phyloP scores from a whole-genome alignment of 2,888 invertebrate species.

The Catonia carolina region DNA sequence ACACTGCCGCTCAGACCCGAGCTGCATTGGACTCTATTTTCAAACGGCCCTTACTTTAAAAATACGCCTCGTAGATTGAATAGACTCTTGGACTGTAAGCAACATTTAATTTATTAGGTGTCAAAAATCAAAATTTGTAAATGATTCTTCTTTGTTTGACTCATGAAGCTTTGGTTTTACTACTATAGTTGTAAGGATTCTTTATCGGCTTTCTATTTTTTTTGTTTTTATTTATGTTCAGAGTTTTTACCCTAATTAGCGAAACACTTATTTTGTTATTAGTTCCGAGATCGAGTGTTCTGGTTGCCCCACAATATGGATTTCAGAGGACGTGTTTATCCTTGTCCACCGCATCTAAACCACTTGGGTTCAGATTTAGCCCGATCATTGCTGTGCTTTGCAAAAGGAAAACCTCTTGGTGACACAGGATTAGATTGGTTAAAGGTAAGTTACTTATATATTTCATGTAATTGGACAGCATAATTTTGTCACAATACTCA shows the following conservation, averaged over 20 bases:
- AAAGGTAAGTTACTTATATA: constrained; percentile 54
- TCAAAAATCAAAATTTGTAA: too few relatives aligned
- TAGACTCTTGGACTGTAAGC: too few relatives aligned
- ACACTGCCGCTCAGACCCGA: too few relatives aligned
- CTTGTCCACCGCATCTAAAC: constrained; percentile 91
- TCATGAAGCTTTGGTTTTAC: too few relatives aligned
- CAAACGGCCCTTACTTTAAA: too few relatives aligned
- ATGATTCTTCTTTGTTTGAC: too few relatives aligned
- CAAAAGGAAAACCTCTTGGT: constrained; percentile 73
- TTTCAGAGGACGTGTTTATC: constrained; percentile 95
- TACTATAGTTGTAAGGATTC: neutral
- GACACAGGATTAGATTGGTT: constrained; percentile 85
- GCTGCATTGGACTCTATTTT: too few relatives aligned
- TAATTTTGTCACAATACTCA: too few relatives aligned
- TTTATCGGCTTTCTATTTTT: constrained; percentile 7
- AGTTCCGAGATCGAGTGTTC: constrained; percentile 71
- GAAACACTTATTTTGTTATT: too few relatives aligned
- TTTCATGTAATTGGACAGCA: too few relatives aligned
- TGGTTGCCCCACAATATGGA: constrained; percentile 99
- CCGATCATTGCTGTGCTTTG: constrained; percentile 81
- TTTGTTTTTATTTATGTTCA: constrained; percentile 5
- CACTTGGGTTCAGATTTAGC: constrained; percentile 91
- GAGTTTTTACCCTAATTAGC: constrained; percentile 18
- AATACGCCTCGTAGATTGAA: too few relatives aligned
- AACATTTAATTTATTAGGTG: too few relatives aligned